A percentile compares a stretch with the other conserved stretches of the same genome.
These are phyloP conservation scores for Cotesia vestalis DNA, from an alignment of 1,140 invertebrate genomes.

Conservation along the genomic window DNA sequence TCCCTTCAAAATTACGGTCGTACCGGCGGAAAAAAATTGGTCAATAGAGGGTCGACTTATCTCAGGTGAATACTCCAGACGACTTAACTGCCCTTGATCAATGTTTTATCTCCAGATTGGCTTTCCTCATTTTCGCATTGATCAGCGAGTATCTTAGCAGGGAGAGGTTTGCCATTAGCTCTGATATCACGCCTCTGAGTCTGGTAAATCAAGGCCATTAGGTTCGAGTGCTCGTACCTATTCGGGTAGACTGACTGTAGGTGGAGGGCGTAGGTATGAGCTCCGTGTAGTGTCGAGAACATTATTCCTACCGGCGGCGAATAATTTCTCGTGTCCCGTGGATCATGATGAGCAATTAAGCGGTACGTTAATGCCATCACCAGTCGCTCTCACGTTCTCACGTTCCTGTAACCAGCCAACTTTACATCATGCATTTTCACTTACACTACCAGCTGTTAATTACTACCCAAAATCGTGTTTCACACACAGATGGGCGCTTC, in stretches of 20 bases:
- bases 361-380: constrained; percentile 19
- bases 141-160: not conserved
- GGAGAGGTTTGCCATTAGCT: not conserved
- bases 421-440: constrained; percentile 16
- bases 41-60: no score
- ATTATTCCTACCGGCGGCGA: constrained; percentile 27
- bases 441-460: constrained; percentile 9
- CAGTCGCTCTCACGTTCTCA: not conserved
- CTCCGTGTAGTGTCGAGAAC: constrained; percentile 28
- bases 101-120: no score
- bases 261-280: not conserved
- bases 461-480: no score
- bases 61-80: no score
- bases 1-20: no score
- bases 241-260: not conserved
- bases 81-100: no score
- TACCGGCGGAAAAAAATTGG: no score
- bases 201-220: constrained; percentile 33
- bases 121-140: no score
- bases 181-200: constrained; percentile 22
- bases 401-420: constrained; percentile 11
- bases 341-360: constrained; percentile 28
- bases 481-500: no score
- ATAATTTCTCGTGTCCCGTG: constrained; percentile 34
- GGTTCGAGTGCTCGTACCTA: not conserved